Percentiles rank a stretch among this genome's conserved stretches.
phyloP scores from a whole-genome alignment of 64 coral and sea anemone genomes.

The Hydrozoanthus tunicans region DNA sequence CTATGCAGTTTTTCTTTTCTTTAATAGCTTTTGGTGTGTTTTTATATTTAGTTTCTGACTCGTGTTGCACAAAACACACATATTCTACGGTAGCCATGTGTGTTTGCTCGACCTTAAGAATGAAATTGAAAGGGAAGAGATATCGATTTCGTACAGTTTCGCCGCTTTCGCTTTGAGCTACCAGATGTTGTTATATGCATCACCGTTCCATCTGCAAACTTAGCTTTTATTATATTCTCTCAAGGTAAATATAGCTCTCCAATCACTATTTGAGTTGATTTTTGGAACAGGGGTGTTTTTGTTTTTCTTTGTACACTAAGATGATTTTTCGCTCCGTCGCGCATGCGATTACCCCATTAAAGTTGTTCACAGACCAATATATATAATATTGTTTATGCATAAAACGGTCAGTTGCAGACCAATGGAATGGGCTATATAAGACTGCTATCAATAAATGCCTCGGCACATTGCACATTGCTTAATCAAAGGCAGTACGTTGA shows the following conservation, averaged over 20 bases:
- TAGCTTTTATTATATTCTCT: not conserved
- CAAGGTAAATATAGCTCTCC: not conserved
- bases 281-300: not conserved
- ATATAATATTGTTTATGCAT: conserved; percentile 24
- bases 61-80: too few species aligned
- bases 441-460: conserved; percentile 20
- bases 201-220: not conserved
- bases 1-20: not conserved
- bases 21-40: not conserved
- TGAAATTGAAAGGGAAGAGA: not conserved
- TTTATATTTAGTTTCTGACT: not conserved
- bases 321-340: conserved; percentile 5
- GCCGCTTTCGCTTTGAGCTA: not conserved
- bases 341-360: not conserved
- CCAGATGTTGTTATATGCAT: conserved; percentile 30
- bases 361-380: conserved; percentile 39
- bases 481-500: not conserved
- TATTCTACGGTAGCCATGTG: not conserved
- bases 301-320: not conserved
- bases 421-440: not conserved
- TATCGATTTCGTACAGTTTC: conserved; percentile 16
- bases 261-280: not conserved
- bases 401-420: conserved; percentile 31
- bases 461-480: not conserved
- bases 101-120: not conserved